Evolutionary conservation across 2,113 vertebrate species (phyloP), one percentile per base, ranked within the genome.

Genomic region (Coptodon bakossiorum): DNA sequence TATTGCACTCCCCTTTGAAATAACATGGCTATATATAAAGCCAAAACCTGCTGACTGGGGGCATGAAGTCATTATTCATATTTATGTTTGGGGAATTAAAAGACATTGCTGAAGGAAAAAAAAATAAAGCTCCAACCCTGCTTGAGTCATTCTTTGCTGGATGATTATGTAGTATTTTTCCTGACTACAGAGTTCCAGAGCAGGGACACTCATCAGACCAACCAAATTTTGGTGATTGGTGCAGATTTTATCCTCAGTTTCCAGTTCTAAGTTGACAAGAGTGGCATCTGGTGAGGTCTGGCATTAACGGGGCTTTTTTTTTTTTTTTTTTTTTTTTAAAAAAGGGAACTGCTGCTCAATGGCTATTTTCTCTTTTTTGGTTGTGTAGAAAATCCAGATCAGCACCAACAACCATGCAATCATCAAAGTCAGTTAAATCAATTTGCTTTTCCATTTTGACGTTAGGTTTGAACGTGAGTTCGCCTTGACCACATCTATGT

Each of bases 371-470:
- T 63, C 59, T n/a, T 7, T 63, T 36, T 19, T 36, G 31, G 29
- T 63, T 63, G 31, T 63, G 61, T 36, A 11, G 61, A 38, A 66
- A 66, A 66, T 36, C 31, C 61, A 66, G 10, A 66, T 36, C 61
- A 36, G 31, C 61, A 36, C 61, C 31, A 66, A 36, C 61, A 66
- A 0, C 61, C 6, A n/a, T 66, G 61, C 10, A 66, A 5, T 38
- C 9, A 7, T 66, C 31, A 40, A 22, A 68, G 63, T 68, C 63
- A 22, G 11, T 0, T 68, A 40, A 68, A 68, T 71, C 36, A 24
- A 9, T 7, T 24, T 71, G n/a, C 36, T 71, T 71, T 0, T 71
- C 0, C 63, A 24, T 71, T 0, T 40, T 71, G 36, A 43, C 7
- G 7, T 22, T 43, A 13, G 19, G 12, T 71, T 71, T 71, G 6